Percentiles rank a stretch among this genome's conserved stretches.
These are phyloP conservation scores for Caenorhabditis zanzibari DNA, from an alignment of 2,888 invertebrate species.

Conservation along the genomic window DNA sequence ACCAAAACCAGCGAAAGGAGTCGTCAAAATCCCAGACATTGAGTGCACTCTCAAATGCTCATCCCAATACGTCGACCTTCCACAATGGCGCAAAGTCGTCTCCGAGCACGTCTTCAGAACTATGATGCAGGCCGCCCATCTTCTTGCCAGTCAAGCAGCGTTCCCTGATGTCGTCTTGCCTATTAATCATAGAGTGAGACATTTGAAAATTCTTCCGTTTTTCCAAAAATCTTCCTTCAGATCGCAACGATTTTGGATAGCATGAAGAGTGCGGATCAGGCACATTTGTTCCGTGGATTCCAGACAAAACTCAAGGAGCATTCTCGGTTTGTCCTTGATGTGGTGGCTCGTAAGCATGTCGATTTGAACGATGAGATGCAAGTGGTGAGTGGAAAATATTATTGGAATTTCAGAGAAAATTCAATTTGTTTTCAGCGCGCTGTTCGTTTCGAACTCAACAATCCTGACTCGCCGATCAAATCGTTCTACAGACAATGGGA, in stretches of 20 bases:
- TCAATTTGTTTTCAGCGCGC: conserved; percentile 63
- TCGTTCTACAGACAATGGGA: conserved; percentile 74
- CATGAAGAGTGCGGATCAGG: conserved; percentile 73
- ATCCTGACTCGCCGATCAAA: conserved; percentile 71
- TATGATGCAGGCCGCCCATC: conserved; percentile 73
- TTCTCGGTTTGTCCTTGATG: conserved; percentile 61
- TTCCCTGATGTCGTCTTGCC: conserved; percentile 78
- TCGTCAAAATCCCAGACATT: conserved; percentile 60
- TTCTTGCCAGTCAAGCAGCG: conserved; percentile 74
- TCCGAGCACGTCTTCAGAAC: conserved; percentile 70
- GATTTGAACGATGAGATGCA: conserved; percentile 71
- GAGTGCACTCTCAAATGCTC: conserved; percentile 66
- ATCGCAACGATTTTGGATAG: conserved; percentile 62
- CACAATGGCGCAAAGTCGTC: conserved; percentile 60
- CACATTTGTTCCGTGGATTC: conserved; percentile 72
- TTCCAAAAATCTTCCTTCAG: conserved; percentile 13
- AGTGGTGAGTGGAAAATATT: conserved; percentile 55
- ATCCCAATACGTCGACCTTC: conserved; percentile 60
- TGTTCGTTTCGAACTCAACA: conserved; percentile 69
- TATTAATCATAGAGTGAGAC: conserved; percentile 67
- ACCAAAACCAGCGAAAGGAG: conserved; percentile 56
- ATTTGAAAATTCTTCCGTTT: neutral
- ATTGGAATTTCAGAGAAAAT: neutral
- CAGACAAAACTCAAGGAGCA: conserved; percentile 71
- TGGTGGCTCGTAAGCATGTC: conserved; percentile 56